Percentiles rank a stretch among this genome's conserved stretches.
phyloP scores from a whole-genome alignment of 2,797 vertebrate species.

The Scomberomorus guttatus region DNA sequence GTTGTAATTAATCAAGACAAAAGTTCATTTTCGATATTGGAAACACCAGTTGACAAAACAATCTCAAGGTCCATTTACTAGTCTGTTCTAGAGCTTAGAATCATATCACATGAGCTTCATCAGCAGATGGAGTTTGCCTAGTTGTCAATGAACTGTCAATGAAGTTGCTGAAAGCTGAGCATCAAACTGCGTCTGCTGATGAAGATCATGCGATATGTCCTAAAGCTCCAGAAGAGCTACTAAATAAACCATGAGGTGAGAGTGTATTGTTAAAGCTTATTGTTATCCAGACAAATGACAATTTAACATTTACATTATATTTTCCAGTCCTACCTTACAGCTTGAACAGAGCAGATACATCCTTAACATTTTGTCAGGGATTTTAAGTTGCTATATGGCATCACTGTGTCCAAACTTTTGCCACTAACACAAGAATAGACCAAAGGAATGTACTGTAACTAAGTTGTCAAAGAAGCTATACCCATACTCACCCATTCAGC shows the following conservation, averaged over 20 bases:
- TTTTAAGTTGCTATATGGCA: not conserved
- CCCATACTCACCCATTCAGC: constrained; percentile 32
- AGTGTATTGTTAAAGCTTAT: not conserved
- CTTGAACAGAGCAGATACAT: no score
- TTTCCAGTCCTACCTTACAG: no score
- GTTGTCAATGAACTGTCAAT: no score
- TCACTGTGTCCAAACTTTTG: no score
- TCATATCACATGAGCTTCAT: not conserved
- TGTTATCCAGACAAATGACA: no score
- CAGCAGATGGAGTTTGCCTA: not conserved
- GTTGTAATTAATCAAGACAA: no score
- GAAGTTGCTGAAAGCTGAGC: not conserved
- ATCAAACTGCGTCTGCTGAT: not conserved
- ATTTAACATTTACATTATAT: no score
- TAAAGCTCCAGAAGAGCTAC: not conserved
- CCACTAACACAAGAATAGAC: constrained; percentile 15
- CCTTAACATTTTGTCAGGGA: not conserved
- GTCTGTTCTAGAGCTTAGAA: no score
- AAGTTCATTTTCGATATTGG: not conserved
- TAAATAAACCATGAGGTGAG: not conserved
- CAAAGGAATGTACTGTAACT: constrained; percentile 16
- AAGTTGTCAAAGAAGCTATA: constrained; percentile 13
- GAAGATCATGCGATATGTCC: not conserved
- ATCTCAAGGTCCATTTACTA: not conserved
- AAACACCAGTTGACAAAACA: not conserved